Conservation (phyloP, 2,888 invertebrate species). For the Diarsia brunnea region DNA sequence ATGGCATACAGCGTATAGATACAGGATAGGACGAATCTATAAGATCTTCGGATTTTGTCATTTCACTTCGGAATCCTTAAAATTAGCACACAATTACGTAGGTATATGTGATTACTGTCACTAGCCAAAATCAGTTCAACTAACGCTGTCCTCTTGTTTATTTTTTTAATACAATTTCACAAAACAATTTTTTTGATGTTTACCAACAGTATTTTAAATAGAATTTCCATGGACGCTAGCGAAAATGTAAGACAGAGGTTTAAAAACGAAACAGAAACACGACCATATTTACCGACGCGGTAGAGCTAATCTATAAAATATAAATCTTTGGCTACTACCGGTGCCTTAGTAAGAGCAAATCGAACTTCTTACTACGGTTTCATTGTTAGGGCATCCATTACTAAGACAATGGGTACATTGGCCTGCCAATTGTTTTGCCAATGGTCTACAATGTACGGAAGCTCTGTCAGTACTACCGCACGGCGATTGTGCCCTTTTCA, state of each 20-base stretch:
- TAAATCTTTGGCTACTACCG: constrained; percentile 1
- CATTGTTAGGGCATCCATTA: constrained; percentile 58
- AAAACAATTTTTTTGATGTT: background rate
- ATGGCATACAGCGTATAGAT: background rate
- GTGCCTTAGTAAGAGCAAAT: constrained; percentile 23
- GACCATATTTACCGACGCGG: background rate
- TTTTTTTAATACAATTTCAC: background rate
- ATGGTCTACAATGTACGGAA: constrained; percentile 66
- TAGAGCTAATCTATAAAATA: background rate
- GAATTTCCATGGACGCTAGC: background rate
- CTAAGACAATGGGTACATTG: constrained; percentile 58
- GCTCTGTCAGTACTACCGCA: constrained; percentile 26
- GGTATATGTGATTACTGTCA: too few relatives aligned
- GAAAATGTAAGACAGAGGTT: background rate
- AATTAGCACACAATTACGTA: too few relatives aligned
- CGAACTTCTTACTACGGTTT: constrained; percentile 41
- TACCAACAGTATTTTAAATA: background rate
- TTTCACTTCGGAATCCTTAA: background rate
- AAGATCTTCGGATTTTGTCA: background rate
- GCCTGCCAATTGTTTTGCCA: constrained; percentile 42
- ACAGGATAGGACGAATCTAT: background rate
- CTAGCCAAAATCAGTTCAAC: background rate
- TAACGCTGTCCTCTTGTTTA: background rate
- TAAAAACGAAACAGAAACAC: background rate
- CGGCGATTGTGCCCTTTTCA: background rate